phyloP scores from a whole-genome alignment of 2,888 invertebrate species.

The Phengaris alcon region DNA sequence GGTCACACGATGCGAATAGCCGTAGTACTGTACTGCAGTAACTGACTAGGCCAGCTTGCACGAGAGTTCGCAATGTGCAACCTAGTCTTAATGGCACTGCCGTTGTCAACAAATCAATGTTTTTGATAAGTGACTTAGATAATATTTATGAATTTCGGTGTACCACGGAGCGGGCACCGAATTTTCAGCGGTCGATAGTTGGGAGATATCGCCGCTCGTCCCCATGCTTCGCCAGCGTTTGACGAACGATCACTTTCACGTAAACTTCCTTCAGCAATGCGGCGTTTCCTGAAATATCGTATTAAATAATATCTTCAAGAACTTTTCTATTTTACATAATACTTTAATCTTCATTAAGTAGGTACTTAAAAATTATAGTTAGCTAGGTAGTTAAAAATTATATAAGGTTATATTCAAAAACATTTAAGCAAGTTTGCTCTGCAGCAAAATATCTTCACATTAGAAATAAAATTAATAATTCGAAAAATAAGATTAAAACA shows the following conservation, averaged over 20 bases:
- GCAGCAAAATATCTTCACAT: no score
- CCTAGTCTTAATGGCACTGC: neutral
- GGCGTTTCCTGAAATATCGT: neutral
- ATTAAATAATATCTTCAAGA: neutral
- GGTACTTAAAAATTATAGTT: no score
- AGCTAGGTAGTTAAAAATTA: no score
- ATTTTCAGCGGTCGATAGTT: constrained; percentile 29
- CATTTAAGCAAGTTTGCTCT: no score
- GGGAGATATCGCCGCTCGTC: constrained; percentile 30
- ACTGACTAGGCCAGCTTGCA: no score
- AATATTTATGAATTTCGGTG: constrained; percentile 16
- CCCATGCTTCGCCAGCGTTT: neutral
- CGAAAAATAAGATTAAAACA: no score
- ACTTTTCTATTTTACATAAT: neutral
- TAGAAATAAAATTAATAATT: no score
- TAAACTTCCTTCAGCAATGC: constrained; percentile 25
- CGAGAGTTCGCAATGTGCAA: neutral
- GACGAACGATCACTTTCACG: constrained; percentile 6
- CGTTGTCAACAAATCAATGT: neutral
- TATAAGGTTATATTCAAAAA: no score
- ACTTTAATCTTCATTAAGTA: no score
- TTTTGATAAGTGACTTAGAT: neutral
- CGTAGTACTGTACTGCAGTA: no score
- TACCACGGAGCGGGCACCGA: constrained; percentile 17
- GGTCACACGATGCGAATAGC: no score